These are phyloP conservation scores for Enteromius trimaculatus DNA, from an alignment of 2,797 vertebrate species.

Conservation along the genomic window DNA sequence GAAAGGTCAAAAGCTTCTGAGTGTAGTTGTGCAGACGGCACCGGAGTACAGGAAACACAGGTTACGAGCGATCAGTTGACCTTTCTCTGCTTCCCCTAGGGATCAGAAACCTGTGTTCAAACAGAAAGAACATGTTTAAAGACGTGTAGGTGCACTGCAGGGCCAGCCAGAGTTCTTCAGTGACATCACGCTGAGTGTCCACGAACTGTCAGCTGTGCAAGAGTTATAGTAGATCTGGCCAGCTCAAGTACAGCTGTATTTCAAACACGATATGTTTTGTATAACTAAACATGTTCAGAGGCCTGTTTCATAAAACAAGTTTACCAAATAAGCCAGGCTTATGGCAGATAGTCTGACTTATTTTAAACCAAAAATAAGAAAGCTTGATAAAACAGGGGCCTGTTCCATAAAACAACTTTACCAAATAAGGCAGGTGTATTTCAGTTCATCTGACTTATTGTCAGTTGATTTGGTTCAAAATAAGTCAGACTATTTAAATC, in stretches of 20 bases:
- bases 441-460: too few species aligned
- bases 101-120: constrained; percentile 30
- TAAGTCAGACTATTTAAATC: too few species aligned
- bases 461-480: too few species aligned
- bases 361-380: too few species aligned
- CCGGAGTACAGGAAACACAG: constrained; percentile 31
- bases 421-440: too few species aligned
- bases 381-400: too few species aligned
- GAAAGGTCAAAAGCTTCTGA: constrained; percentile 50
- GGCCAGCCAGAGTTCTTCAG: constrained; percentile 18
- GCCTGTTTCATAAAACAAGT: too few species aligned
- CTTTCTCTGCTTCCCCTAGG: constrained; percentile 40
- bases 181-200: background rate
- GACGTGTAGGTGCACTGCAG: constrained; percentile 18
- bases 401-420: too few species aligned
- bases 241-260: background rate
- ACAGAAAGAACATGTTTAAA: constrained; percentile 23
- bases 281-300: background rate
- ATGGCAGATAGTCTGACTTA: too few species aligned
- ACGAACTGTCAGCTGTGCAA: background rate
- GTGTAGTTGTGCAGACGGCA: background rate
- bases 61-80: constrained; percentile 21
- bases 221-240: background rate
- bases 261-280: background rate
- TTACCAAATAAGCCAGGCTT: too few species aligned